A percentile compares a stretch with the other conserved stretches of the same genome.
These are phyloP conservation scores for Parapsyche elsis DNA, from an alignment of 1,140 invertebrate species.

Conservation along the genomic window DNA sequence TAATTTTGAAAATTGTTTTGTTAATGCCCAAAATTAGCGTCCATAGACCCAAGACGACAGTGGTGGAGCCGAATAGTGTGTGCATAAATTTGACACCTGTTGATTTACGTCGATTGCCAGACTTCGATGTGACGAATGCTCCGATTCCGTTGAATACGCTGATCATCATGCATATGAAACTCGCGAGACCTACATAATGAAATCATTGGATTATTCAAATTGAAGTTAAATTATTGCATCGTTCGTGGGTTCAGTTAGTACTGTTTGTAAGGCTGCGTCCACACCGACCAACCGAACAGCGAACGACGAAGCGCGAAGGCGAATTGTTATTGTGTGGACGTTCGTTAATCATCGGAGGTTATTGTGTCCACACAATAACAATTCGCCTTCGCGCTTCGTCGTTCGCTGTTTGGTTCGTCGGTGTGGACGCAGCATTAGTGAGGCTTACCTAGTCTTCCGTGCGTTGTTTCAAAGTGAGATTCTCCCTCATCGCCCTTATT, in stretches of 20 bases:
- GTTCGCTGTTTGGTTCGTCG: no score
- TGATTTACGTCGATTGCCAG: background rate
- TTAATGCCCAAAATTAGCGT: background rate
- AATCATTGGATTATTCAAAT: background rate
- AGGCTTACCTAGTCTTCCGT: background rate
- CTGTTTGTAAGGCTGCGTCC: no score
- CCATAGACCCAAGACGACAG: background rate
- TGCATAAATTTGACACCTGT: background rate
- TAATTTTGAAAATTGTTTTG: background rate
- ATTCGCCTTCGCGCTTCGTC: no score
- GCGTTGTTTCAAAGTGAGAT: background rate
- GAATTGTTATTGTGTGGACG: no score
- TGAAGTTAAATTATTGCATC: no score
- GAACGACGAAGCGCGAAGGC: no score
- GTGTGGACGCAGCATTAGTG: no score
- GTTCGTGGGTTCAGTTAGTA: no score
- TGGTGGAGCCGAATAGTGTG: background rate
- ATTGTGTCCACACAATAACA: no score
- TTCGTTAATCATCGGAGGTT: no score
- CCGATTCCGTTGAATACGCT: conserved; percentile 40
- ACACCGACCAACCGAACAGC: no score
- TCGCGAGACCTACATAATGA: conserved; percentile 37
- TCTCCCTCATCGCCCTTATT: background rate
- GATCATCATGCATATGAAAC: conserved; percentile 39
- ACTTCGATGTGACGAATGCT: background rate